Evolutionary conservation across 2,888 invertebrate genomes (phyloP).

Genomic region (Notocelia uddmanniana): DNA sequence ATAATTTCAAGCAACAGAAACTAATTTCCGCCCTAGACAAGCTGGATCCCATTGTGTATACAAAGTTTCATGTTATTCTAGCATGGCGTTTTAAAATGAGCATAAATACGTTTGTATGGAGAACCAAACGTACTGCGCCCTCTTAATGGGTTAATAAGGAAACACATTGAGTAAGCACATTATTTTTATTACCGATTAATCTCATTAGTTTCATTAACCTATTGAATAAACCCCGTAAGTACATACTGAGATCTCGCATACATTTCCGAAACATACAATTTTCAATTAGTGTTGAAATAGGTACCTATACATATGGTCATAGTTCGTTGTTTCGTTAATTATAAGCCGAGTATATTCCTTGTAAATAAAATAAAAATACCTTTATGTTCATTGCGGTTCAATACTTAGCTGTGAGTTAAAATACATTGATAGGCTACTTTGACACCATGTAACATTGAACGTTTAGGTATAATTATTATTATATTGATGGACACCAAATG

Average conservation of each 20-base stretch:
- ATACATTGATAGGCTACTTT: neutral
- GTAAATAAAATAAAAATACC: neutral
- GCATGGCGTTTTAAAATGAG: too few species aligned
- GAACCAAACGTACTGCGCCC: too few species aligned
- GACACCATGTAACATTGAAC: neutral
- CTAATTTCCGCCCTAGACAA: too few species aligned
- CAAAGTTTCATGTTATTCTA: too few species aligned
- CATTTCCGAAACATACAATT: neutral
- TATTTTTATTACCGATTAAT: constrained; percentile 31
- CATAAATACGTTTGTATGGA: too few species aligned
- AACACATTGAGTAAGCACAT: neutral
- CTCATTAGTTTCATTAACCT: constrained; percentile 24
- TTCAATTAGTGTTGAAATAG: neutral
- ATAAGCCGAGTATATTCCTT: neutral
- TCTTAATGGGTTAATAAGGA: neutral
- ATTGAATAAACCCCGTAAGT: neutral
- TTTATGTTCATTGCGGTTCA: too few species aligned
- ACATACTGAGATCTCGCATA: neutral
- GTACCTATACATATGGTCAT: too few species aligned
- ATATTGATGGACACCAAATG: neutral
- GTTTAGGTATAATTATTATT: neutral
- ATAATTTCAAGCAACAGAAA: too few species aligned
- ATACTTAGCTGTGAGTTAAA: too few species aligned
- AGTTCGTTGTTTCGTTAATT: neutral
- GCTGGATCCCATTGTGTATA: too few species aligned